Evolutionary conservation across 2,113 vertebrate genomes (phyloP).

Genomic region (Microcebus ravelobensis): DNA sequence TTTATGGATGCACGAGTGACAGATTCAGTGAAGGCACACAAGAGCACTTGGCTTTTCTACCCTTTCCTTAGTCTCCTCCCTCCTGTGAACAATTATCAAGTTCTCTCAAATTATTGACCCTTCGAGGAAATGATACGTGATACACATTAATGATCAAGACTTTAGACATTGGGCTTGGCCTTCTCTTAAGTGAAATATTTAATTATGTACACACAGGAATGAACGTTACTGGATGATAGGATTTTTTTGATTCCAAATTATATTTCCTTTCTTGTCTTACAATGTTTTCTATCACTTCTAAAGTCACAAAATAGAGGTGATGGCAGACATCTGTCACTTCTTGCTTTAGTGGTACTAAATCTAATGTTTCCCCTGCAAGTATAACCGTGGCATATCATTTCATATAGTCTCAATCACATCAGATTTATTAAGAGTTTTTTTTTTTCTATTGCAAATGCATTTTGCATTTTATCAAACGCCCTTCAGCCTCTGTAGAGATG

Average conservation of each 20-base stretch:
- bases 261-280: conserved; percentile 15
- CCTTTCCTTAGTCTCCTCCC: background rate
- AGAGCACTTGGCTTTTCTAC: background rate
- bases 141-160: background rate
- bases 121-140: background rate
- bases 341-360: background rate
- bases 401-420: background rate
- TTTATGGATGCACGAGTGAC: background rate
- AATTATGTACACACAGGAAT: background rate
- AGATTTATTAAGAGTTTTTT: background rate
- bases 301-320: background rate
- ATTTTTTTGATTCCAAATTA: conserved; percentile 22
- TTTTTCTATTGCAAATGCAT: background rate
- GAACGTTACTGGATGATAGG: background rate
- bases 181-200: background rate
- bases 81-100: background rate
- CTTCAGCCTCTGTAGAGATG: background rate
- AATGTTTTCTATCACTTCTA: background rate
- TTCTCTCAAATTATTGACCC: background rate
- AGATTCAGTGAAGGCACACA: background rate
- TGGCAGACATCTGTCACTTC: background rate
- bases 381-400: background rate
- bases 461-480: background rate
- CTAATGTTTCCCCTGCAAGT: background rate
- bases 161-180: background rate